Evolutionary conservation across 2,888 invertebrate genomes (phyloP).

Genomic region (Pharmacophagus antenor): DNA sequence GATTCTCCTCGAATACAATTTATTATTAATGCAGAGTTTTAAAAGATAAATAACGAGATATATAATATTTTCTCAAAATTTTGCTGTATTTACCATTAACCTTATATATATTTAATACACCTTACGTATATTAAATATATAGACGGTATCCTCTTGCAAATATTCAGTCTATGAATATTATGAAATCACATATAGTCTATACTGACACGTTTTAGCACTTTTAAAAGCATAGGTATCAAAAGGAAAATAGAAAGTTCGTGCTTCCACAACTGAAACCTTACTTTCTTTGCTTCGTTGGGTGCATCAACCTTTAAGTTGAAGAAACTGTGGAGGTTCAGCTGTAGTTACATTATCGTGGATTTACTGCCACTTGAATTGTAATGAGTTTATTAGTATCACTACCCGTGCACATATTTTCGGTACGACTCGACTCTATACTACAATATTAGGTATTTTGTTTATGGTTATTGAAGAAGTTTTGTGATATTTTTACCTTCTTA

Average conservation of each 20-base stretch:
- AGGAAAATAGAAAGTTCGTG: constrained; percentile 20
- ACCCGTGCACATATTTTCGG: constrained; percentile 33
- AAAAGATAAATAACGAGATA: no score
- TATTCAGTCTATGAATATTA: neutral
- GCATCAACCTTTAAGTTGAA: constrained; percentile 27
- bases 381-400: constrained; percentile 47
- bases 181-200: neutral
- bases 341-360: constrained; percentile 34
- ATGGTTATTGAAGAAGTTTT: constrained; percentile 1
- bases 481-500: neutral
- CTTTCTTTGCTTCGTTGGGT: constrained; percentile 11
- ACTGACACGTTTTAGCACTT: neutral
- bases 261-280: constrained; percentile 11
- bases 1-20: constrained; percentile 21
- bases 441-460: constrained; percentile 30
- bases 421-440: constrained; percentile 34
- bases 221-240: neutral
- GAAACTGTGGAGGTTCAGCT: constrained; percentile 19
- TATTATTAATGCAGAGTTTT: constrained; percentile 3
- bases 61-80: no score
- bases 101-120: no score
- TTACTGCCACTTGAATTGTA: constrained; percentile 47
- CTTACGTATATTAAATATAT: no score
- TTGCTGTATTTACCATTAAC: no score
- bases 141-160: neutral